These are phyloP conservation scores for Drosophila setosimentum DNA, from an alignment of 2,888 invertebrate species.

Conservation along the genomic window DNA sequence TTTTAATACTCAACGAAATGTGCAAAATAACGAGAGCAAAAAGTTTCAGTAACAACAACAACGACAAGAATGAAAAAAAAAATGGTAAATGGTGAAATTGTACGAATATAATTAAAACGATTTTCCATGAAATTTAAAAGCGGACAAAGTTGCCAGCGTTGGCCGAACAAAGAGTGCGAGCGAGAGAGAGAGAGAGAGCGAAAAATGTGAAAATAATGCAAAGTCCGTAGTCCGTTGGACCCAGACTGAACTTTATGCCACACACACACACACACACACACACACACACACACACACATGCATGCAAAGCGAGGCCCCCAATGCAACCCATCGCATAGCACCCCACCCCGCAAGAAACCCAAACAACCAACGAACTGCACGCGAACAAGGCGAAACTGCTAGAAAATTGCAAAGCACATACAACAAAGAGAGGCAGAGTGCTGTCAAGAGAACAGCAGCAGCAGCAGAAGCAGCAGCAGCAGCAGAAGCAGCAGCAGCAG, in stretches of 20 bases:
- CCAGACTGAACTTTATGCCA: constrained; percentile 47
- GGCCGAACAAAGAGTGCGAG: constrained; percentile 6
- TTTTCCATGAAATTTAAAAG: constrained; percentile 77
- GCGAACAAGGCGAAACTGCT: constrained; percentile 70
- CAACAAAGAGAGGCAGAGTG: constrained; percentile 19
- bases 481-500: constrained; percentile 12
- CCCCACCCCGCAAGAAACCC: constrained; percentile 8
- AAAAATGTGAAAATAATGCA: constrained; percentile 43
- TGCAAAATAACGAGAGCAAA: constrained; percentile 33
- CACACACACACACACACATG: not conserved
- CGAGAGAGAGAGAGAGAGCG: constrained; percentile 13
- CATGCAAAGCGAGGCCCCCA: constrained; percentile 4
- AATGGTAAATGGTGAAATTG: constrained; percentile 52
- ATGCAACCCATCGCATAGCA: constrained; percentile 8
- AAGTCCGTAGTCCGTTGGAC: constrained; percentile 55
- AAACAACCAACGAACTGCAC: constrained; percentile 68
- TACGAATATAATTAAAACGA: constrained; percentile 77
- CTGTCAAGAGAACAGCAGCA: constrained; percentile 26
- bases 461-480: constrained; percentile 9
- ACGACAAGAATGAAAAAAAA: constrained; percentile 8
- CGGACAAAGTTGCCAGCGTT: constrained; percentile 44
- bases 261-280: constrained; percentile 4
- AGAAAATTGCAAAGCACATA: constrained; percentile 73
- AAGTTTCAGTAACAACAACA: constrained; percentile 40
- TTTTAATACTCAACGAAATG: constrained; percentile 41